These are phyloP conservation scores for Allacma fusca DNA, from an alignment of 2,888 invertebrate species.

Conservation along the genomic window DNA sequence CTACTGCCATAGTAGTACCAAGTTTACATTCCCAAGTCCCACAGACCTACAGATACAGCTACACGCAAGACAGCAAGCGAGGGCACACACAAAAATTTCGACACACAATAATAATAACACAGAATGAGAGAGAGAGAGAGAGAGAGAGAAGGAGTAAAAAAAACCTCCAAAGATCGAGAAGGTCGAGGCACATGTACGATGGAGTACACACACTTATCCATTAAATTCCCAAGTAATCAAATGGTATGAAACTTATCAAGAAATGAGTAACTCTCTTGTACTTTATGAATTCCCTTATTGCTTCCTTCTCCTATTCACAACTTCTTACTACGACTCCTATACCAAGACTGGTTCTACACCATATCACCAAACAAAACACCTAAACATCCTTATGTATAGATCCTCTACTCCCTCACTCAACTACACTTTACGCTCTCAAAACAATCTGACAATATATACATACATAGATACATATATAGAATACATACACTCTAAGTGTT, in stretches of 20 bases:
- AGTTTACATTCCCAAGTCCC: not conserved
- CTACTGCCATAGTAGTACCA: not conserved
- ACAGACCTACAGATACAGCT: not conserved
- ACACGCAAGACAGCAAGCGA: not conserved
- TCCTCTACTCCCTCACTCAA: not conserved
- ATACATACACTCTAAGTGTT: not conserved
- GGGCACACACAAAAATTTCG: not conserved
- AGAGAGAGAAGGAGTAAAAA: too few relatives aligned
- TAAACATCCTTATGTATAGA: too few relatives aligned
- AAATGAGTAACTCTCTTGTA: conserved; percentile 19
- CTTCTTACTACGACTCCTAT: not conserved
- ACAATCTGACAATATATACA: too few relatives aligned
- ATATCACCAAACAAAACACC: not conserved
- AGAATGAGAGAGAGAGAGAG: too few relatives aligned
- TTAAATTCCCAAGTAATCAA: conserved; percentile 15
- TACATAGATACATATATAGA: too few relatives aligned
- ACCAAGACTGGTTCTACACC: not conserved
- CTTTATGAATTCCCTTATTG: conserved; percentile 11
- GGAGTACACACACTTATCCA: not conserved
- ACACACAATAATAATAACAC: too few relatives aligned
- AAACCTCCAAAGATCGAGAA: too few relatives aligned
- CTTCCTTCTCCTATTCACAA: not conserved
- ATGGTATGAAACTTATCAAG: conserved; percentile 17
- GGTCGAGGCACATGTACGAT: too few relatives aligned
- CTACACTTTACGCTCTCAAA: not conserved